Base-by-base conservation (phyloP, 2,888 invertebrate species). In the Antheraea assamensis region DNA sequence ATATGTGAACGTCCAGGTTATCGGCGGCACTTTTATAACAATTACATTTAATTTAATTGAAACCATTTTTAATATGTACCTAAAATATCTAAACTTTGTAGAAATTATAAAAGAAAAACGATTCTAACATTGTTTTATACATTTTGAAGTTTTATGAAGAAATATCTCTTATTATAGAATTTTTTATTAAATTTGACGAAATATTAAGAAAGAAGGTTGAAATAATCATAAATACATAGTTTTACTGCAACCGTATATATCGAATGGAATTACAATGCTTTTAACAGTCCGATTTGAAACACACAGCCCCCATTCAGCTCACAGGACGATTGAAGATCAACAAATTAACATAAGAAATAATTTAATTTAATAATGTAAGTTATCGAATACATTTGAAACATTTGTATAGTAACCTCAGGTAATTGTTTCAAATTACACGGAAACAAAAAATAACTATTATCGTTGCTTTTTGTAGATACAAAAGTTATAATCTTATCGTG, bases 1-100 rank as follows among this genome's bases (percentile, higher is more conserved):
- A 82, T 84, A 79, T 74, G 66, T 72, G 74, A 79, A 78, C 71
- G 64, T 70, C 73, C 70, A 73, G 58, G 73, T 55, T 70, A 70
- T 24, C 31, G 68, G 58, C 74, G 52, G 74, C 71, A 55, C 52
- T 71, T 66, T 74, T 68, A 64, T 71, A 24, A 64, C 13, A 71
- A 71, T 68, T 64, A 74, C 68, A 4, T 58, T 7, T n/a, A 13
- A 66, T 73, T 58, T 70, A 31, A 58, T 61, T 52, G 61, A 30
- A 52, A 42, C 47, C 21, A 42, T 13, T 42, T 73, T 58, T 70
- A 58, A 70, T 21, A 55, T 27, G 17, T 70, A 47, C 58, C 17
- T 61, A 5, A 10, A 58, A n/a, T n/a, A n/a, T n/a, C n/a, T 8
- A 5, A n/a, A 58, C 10, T n/a, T 58, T 7, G 13, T 3, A 61